These are phyloP conservation scores for Mastomys coucha DNA, from an alignment of 2,113 vertebrate species.

Conservation along the genomic window DNA sequence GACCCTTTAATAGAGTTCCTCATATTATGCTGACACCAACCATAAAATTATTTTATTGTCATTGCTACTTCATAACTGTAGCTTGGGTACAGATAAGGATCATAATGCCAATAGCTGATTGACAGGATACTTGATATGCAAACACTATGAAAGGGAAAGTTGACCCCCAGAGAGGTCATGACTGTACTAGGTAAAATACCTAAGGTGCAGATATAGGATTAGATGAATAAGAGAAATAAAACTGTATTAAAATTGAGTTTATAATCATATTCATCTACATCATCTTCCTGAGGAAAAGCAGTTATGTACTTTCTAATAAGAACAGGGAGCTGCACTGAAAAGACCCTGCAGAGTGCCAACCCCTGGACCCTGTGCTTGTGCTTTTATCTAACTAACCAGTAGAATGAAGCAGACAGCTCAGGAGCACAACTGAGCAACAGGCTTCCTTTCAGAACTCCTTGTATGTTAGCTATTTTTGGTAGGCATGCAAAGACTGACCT, in stretches of 20 bases:
- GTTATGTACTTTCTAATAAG: not conserved
- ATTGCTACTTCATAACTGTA: not conserved
- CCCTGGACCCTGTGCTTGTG: not conserved
- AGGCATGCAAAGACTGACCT: not conserved
- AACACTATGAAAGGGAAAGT: not conserved
- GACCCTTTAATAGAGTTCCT: not conserved
- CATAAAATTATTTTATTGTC: not conserved
- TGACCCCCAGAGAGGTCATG: not conserved
- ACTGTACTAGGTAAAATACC: not conserved
- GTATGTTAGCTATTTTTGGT: not conserved
- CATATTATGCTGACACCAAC: not conserved
- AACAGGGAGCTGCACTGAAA: not conserved
- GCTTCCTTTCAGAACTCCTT: not conserved
- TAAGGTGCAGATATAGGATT: not conserved
- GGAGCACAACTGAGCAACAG: not conserved
- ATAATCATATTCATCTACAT: conserved; percentile 8
- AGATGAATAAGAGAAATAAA: not conserved
- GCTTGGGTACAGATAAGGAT: not conserved
- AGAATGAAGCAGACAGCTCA: not conserved
- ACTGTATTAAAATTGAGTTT: not conserved
- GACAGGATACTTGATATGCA: too few species aligned
- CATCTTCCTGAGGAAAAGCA: not conserved
- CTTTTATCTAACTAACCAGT: not conserved
- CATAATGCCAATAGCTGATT: not conserved
- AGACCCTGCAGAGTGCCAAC: rapidly evolving